These are phyloP conservation scores for Corythornis madagascariensis DNA, from an alignment of 2,113 vertebrate genomes.

Conservation along the genomic window DNA sequence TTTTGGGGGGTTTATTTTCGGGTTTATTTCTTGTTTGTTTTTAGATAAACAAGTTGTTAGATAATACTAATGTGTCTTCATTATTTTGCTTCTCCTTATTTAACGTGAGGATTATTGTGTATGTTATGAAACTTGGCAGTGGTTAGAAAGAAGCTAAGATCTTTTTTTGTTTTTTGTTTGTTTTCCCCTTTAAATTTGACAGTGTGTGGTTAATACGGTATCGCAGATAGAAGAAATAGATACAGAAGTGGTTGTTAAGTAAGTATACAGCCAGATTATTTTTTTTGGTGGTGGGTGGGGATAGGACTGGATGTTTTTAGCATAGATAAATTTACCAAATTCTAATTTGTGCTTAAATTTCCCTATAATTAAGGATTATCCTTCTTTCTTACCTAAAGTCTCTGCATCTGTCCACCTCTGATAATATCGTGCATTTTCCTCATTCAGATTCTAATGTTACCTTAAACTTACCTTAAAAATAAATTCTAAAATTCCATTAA, in stretches of 20 bases:
- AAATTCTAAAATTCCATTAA: neutral
- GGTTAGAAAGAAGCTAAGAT: slow-evolving; percentile 57
- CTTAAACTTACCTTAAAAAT: neutral
- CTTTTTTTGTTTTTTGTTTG: slow-evolving; percentile 39
- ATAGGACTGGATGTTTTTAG: neutral
- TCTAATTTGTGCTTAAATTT: slow-evolving; percentile 11
- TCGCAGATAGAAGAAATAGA: slow-evolving; percentile 91
- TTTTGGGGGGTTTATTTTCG: neutral
- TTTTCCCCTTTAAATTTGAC: slow-evolving; percentile 55
- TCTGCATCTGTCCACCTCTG: neutral
- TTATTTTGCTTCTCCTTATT: neutral
- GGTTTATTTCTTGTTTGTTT: neutral
- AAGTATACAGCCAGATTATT: slow-evolving; percentile 74
- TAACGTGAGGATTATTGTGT: neutral
- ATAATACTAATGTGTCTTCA: neutral
- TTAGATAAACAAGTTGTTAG: neutral
- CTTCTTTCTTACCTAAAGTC: neutral
- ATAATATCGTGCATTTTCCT: neutral
- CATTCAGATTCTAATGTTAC: neutral
- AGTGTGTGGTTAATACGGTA: slow-evolving; percentile 89
- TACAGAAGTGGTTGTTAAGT: slow-evolving; percentile 89
- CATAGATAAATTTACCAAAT: neutral
- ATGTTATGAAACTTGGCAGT: neutral
- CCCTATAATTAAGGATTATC: neutral
- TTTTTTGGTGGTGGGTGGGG: neutral